Evolutionary conservation across 2,113 vertebrate species (phyloP), one percentile per base, ranked within the genome.

Genomic region (Prolemur simus): DNA sequence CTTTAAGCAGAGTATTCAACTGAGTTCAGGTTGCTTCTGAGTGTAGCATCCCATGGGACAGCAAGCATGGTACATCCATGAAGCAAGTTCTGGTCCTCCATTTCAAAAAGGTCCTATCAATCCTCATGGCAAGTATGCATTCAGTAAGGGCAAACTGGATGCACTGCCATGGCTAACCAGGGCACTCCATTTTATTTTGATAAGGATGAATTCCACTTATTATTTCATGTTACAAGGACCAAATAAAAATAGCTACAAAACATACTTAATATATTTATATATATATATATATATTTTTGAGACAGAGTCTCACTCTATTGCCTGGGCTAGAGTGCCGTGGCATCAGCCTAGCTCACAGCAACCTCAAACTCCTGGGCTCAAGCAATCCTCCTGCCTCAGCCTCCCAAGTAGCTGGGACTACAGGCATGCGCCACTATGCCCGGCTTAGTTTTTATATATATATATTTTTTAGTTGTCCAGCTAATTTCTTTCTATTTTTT

Each of bases 201-300:
- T 82, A 81, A 83, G 52, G 84, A 77, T 20, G n/a, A 86, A 34
- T 52, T 39, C 58, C 34, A 56, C 21, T 49, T 74, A 76, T 18
- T 52, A 76, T 18, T 77, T 91, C 76, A 64, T 23, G 18, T 85
- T 73, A 83, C 6, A 68, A 88, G 58, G 66, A 54, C 25, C 58
- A 92, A 94, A 96, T 56, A 84, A 83, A 78, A 87, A 80, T 29
- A 32, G 21, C 32, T 86, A 74, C 34, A 92, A 84, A 83, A 58
- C n/a, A n/a, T n/a, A n/a, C n/a, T n/a, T n/a, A n/a, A n/a, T n/a
- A n/a, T n/a, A n/a, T n/a, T n/a, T n/a, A n/a, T n/a, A n/a, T n/a
- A n/a, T n/a, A n/a, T n/a, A n/a, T n/a, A n/a, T n/a, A n/a, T n/a
- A n/a, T n/a, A n/a, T n/a, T n/a, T n/a, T n/a, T n/a, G n/a, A n/a